These are phyloP conservation scores for Eretmochelys imbricata DNA, from an alignment of 2,113 vertebrate genomes.

Conservation along the genomic window DNA sequence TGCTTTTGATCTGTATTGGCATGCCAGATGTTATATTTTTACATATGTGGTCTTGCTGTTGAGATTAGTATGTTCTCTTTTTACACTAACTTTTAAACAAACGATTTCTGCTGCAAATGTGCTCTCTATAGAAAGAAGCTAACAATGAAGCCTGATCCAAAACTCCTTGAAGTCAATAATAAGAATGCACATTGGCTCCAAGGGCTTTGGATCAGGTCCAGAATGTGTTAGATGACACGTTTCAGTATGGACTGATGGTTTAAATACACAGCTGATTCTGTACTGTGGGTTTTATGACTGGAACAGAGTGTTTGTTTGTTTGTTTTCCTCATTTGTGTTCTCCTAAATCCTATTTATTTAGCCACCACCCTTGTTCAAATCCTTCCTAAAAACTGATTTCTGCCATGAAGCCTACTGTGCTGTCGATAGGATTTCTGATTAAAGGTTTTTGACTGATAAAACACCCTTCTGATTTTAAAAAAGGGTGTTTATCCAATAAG, in stretches of 20 bases:
- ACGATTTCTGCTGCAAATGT: neutral
- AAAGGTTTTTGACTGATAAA: neutral
- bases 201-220: neutral
- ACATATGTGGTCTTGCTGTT: neutral
- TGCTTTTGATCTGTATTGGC: neutral
- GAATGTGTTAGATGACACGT: neutral
- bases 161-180: neutral
- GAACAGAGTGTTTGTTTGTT: too few relatives aligned
- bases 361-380: too few relatives aligned
- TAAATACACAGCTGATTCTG: rapidly evolving
- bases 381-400: too few relatives aligned
- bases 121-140: neutral
- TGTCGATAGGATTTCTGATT: neutral
- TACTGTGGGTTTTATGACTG: neutral
- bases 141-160: neutral
- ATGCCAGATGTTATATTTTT: neutral
- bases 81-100: neutral
- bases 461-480: neutral
- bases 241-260: neutral
- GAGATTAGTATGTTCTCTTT: neutral
- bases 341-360: neutral
- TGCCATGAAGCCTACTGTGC: neutral
- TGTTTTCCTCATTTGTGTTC: neutral
- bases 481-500: neutral
- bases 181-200: neutral